Conservation (phyloP, 2,888 invertebrate species). For the Oasisia sp. region DNA sequence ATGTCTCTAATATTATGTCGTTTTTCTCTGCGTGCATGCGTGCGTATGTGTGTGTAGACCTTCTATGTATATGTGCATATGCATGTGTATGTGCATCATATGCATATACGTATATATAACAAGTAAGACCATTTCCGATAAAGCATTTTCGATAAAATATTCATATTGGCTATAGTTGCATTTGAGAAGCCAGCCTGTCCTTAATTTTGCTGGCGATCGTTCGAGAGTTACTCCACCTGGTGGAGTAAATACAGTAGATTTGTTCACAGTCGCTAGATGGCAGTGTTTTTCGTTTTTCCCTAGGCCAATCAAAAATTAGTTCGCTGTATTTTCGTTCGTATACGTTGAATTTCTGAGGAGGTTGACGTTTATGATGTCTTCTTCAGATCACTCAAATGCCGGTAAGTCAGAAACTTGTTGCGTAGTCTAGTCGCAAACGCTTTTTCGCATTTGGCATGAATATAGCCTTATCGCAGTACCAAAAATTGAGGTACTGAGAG, state of each 20-base stretch:
- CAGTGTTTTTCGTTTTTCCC: not conserved
- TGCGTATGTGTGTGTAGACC: too few relatives aligned
- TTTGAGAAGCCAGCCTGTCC: not conserved
- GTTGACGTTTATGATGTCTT: not conserved
- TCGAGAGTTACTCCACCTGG: not conserved
- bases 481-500: not conserved
- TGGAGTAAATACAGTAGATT: not conserved
- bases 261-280: not conserved
- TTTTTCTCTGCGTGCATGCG: too few relatives aligned
- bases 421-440: not conserved
- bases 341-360: not conserved
- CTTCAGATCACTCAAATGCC: not conserved
- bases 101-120: too few relatives aligned
- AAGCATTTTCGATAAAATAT: too few relatives aligned
- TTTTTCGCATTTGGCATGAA: not conserved
- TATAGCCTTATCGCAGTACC: not conserved
- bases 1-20: too few relatives aligned
- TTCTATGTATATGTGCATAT: too few relatives aligned
- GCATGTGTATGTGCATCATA: too few relatives aligned
- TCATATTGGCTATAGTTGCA: too few relatives aligned
- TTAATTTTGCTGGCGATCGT: not conserved
- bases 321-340: not conserved
- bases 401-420: not conserved
- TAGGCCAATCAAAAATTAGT: slow-evolving; percentile 14
- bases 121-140: too few relatives aligned